Evolutionary conservation across 2,113 vertebrate genomes (phyloP), one percentile per base, ranked within the genome.

Genomic region (Sorex araneus): DNA sequence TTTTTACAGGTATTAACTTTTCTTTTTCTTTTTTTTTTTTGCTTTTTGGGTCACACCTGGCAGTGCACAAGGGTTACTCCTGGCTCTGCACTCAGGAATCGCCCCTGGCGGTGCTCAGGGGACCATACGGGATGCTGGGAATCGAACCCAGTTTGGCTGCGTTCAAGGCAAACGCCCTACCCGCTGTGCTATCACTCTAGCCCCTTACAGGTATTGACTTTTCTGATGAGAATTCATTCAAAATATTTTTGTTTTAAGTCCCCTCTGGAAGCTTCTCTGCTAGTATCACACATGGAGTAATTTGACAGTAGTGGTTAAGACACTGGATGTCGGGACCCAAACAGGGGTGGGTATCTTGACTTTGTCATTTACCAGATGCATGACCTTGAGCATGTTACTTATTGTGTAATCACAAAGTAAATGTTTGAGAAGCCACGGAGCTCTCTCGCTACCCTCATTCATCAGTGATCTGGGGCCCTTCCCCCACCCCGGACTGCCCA

Each of bases 141-240:
- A 80, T 45, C 2, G 25, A 10, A 63, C 27, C 27, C 27, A 66
- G 8, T 10, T 12, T 66, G 27, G 64, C 57, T 60, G 57, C 30
- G 64, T 66, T 27, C 25, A 66, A 30, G 27, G 27, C 7, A 66
- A 12, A 27, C 2, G 6, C 64, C 30, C 8, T 50, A 50, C 47
- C 10, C 10, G 47, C 64, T 47, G 11, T 27, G 6, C 27, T 21
- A 28, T 64, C 19, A 18, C 30, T 64, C 91, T 60, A 36, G 54
- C 73, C 34, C 0, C 15, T n/a, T 30, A 23, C 3, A 16, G 16
- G 3, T 63, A 36, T 19, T 54, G 74, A 79, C 23, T 78, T 82
- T 60, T 30, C 19, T 83, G 74, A 75, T 66, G 43, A 21, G 78
- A 66, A 78, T 76, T 86, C 73, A 84, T 34, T 81, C 74, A 75